phyloP scores from a whole-genome alignment of 2,113 vertebrate genomes.

The Crotalus horridus region DNA sequence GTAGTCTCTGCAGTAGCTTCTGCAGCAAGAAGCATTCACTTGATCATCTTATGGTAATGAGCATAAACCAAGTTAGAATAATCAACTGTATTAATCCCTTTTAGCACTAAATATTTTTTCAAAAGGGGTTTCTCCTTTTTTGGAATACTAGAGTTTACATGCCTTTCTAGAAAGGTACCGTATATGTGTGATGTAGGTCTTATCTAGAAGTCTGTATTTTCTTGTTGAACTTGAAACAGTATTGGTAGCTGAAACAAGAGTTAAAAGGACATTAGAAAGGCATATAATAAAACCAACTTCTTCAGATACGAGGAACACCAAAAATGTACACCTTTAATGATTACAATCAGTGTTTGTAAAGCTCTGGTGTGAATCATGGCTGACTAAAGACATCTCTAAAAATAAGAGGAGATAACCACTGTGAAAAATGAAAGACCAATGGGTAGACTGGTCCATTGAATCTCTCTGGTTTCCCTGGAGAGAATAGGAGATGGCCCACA shows the following conservation, averaged over 20 bases:
- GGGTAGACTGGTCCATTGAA: not conserved
- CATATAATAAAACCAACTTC: not conserved
- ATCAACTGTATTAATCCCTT: not conserved
- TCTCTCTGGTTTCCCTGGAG: not conserved
- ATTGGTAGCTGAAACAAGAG: not conserved
- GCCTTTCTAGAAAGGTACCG: not conserved
- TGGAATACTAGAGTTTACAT: not conserved
- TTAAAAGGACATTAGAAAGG: not conserved
- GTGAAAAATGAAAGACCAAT: not conserved
- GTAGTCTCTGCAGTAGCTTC: not conserved
- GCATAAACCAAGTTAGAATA: not conserved
- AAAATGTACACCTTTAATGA: not conserved
- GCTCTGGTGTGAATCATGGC: not conserved
- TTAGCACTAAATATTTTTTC: not conserved
- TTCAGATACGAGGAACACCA: not conserved
- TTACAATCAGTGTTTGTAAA: not conserved
- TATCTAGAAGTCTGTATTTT: not conserved
- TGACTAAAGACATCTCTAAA: not conserved
- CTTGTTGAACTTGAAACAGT: too few relatives aligned
- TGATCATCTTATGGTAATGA: not conserved
- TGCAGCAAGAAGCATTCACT: not conserved
- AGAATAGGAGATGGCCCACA: not conserved
- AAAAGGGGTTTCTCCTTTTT: not conserved
- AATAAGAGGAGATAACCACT: not conserved
- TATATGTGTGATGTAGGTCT: not conserved